phyloP scores from a whole-genome alignment of 2,888 invertebrate genomes.

The Heterodera filipjevi region DNA sequence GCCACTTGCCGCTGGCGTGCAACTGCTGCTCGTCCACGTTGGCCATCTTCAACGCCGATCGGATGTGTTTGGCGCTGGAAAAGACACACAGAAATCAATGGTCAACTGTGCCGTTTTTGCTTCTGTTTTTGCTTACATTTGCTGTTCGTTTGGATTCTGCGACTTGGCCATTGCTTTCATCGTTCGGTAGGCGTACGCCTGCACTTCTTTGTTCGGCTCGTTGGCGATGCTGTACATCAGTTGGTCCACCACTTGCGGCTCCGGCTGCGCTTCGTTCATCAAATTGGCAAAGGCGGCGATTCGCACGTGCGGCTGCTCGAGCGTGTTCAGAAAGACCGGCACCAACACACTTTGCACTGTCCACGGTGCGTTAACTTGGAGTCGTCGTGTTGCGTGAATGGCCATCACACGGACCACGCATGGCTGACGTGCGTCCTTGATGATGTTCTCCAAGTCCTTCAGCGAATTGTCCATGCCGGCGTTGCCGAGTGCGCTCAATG shows the following conservation, averaged over 20 bases:
- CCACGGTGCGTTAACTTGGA: constrained; percentile 39
- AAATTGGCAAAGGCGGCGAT: constrained; percentile 43
- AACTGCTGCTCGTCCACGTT: constrained; percentile 30
- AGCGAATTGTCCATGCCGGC: constrained; percentile 57
- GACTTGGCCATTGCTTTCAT: constrained; percentile 43
- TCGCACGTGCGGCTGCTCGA: constrained; percentile 43
- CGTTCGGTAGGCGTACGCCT: constrained; percentile 41
- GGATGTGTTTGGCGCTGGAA: constrained; percentile 38
- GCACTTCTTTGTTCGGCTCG: constrained; percentile 43
- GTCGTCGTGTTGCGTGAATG: constrained; percentile 49
- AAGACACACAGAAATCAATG: too few relatives aligned
- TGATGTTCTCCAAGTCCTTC: constrained; percentile 58
- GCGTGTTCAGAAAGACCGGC: constrained; percentile 47
- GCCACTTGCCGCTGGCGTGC: constrained; percentile 36
- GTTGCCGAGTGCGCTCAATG: constrained; percentile 61
- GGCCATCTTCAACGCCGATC: constrained; percentile 37
- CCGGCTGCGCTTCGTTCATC: constrained; percentile 40
- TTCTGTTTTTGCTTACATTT: constrained; percentile 28
- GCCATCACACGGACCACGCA: constrained; percentile 49
- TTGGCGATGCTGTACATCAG: constrained; percentile 37
- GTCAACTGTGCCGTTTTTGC: too few relatives aligned
- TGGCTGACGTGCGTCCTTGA: constrained; percentile 47
- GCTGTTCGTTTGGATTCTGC: constrained; percentile 39
- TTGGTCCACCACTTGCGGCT: constrained; percentile 46
- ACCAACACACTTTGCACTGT: constrained; percentile 45